Conservation (phyloP, 1,140 invertebrate genomes). For the Drosophila nannoptera region DNA sequence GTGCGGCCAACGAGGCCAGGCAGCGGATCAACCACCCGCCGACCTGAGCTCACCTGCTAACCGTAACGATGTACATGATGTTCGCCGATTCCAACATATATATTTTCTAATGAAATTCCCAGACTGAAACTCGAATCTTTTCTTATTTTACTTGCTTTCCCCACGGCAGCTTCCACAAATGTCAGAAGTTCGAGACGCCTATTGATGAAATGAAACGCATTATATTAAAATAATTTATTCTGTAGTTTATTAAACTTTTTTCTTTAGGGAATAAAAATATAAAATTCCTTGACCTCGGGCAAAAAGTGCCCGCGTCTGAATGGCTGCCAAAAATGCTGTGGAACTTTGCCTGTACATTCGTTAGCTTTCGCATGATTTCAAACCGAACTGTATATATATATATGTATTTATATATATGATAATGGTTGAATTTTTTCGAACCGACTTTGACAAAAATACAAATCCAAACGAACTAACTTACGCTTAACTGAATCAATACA, state of each 20-base stretch:
- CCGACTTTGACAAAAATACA: constrained; percentile 25
- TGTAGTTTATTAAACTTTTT: constrained; percentile 78
- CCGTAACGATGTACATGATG: neutral
- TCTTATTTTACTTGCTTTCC: too few relatives aligned
- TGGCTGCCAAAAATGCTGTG: constrained; percentile 77
- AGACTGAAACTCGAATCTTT: neutral
- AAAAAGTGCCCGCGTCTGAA: constrained; percentile 72
- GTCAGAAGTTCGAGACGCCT: neutral
- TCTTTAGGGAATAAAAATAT: constrained; percentile 79
- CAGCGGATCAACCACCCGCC: constrained; percentile 19
- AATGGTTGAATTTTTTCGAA: constrained; percentile 3
- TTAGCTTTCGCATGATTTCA: constrained; percentile 37
- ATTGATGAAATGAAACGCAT: neutral
- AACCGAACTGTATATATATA: constrained; percentile 18
- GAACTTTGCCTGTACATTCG: constrained; percentile 72
- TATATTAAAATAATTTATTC: constrained; percentile 58
- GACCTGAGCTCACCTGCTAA: neutral
- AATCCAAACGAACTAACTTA: constrained; percentile 23
- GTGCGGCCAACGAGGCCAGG: constrained; percentile 58
- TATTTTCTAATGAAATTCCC: neutral
- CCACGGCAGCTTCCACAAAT: too few relatives aligned
- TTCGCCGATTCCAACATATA: neutral
- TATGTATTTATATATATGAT: constrained; percentile 10
- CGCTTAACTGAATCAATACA: constrained; percentile 38
- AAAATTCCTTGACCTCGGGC: constrained; percentile 75